A percentile compares a stretch with the other conserved stretches of the same genome.
Evolutionary conservation across 2,888 invertebrate genomes (phyloP).

Genomic region (Agriopis aurantiaria): DNA sequence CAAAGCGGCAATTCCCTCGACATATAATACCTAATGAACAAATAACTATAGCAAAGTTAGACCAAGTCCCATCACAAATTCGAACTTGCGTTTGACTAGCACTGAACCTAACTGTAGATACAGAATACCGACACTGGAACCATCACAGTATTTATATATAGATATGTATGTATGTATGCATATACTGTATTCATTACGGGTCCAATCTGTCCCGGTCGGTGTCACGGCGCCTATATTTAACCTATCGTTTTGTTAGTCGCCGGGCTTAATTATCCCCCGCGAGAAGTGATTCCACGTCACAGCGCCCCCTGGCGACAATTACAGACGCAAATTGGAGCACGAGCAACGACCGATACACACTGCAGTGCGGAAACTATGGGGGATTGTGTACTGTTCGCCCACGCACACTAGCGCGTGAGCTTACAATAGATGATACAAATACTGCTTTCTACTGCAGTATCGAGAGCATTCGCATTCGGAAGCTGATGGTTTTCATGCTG

Average conservation of each 20-base stretch:
- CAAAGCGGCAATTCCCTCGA: too few relatives aligned
- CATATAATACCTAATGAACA: too few relatives aligned
- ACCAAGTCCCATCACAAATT: too few relatives aligned
- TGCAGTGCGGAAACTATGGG: constrained; percentile 8
- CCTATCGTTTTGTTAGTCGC: constrained; percentile 39
- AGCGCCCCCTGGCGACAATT: constrained; percentile 58
- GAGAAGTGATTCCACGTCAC: constrained; percentile 65
- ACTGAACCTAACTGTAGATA: too few relatives aligned
- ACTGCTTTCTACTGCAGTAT: too few relatives aligned
- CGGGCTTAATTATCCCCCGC: constrained; percentile 64
- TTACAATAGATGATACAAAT: too few relatives aligned
- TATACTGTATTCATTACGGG: constrained; percentile 11
- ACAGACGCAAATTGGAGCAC: constrained; percentile 64
- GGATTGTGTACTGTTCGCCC: background rate
- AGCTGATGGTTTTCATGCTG: too few relatives aligned
- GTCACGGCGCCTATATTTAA: constrained; percentile 18
- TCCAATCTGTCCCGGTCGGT: constrained; percentile 10
- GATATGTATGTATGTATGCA: background rate
- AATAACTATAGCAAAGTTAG: too few relatives aligned
- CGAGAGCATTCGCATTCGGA: too few relatives aligned
- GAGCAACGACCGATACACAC: constrained; percentile 19
- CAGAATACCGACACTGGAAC: too few relatives aligned
- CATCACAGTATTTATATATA: too few relatives aligned
- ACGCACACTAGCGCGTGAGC: background rate
- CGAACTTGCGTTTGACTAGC: background rate